phyloP scores from a whole-genome alignment of 2,797 vertebrate species.

The Mus spretus region DNA sequence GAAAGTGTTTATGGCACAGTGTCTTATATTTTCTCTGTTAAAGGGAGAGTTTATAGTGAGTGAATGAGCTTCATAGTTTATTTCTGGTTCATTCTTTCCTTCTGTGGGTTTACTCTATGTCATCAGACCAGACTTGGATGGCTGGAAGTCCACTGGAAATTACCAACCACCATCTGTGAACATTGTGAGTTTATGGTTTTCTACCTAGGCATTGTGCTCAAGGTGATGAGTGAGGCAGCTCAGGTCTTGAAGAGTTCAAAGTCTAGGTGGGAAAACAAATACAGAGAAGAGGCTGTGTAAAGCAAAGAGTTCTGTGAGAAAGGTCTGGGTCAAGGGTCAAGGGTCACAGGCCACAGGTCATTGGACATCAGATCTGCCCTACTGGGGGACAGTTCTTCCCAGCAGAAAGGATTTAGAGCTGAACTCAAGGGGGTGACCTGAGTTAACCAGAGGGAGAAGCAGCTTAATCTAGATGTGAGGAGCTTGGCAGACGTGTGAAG shows the following conservation, averaged over 20 bases:
- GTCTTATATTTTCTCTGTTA: background rate
- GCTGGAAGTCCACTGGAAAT: background rate
- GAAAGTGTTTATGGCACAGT: background rate
- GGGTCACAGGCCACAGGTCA: background rate
- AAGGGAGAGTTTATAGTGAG: background rate
- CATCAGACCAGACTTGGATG: background rate
- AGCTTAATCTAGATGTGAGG: background rate
- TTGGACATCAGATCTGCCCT: background rate
- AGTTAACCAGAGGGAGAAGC: background rate
- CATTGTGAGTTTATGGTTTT: background rate
- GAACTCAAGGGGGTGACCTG: background rate
- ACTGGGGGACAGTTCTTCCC: background rate
- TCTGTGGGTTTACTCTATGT: background rate
- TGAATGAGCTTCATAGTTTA: background rate
- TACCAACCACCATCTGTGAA: background rate
- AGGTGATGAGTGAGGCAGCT: background rate
- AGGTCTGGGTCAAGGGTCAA: background rate
- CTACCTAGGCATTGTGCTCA: background rate
- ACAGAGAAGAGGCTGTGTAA: too few relatives aligned
- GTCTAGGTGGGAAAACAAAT: background rate
- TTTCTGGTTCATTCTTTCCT: background rate
- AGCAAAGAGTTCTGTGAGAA: background rate
- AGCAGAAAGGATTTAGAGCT: background rate
- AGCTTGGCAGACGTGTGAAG: background rate
- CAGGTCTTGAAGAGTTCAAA: background rate